phyloP scores from a whole-genome alignment of 2,113 vertebrate species.

The Marmota monax region DNA sequence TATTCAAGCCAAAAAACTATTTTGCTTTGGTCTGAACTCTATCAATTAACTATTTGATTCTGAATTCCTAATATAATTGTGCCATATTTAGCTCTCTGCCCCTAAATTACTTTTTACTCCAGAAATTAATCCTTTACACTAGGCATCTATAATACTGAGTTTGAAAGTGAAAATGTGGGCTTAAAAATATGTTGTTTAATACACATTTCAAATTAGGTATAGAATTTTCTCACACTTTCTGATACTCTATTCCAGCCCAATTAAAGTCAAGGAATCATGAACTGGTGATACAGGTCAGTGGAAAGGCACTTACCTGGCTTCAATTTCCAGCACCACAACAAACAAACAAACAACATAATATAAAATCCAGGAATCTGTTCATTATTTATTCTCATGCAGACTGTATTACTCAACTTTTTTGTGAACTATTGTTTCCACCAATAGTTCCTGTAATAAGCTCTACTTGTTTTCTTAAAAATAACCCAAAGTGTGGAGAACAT shows the following conservation, averaged over 20 bases:
- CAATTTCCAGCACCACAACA: background rate
- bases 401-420: background rate
- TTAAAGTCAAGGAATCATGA: background rate
- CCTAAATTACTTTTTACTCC: background rate
- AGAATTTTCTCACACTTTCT: constrained; percentile 17
- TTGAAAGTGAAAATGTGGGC: constrained; percentile 11
- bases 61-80: constrained; percentile 20
- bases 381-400: background rate
- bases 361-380: background rate
- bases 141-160: background rate
- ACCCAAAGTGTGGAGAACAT: background rate
- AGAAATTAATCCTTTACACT: background rate
- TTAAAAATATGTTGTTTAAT: background rate
- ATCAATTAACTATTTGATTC: background rate
- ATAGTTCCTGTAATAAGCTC: constrained; percentile 37
- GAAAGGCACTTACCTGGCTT: background rate
- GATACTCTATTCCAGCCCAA: background rate
- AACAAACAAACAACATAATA: background rate
- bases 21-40: constrained; percentile 10
- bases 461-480: constrained; percentile 52
- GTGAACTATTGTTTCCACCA: constrained; percentile 22
- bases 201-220: background rate
- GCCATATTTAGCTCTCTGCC: background rate
- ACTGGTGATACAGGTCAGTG: background rate
- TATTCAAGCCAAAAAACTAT: constrained; percentile 9